Evolutionary conservation across 1,140 invertebrate species (phyloP), one percentile per base, ranked within the genome.

Genomic region (Aphelenchoides fujianensis): DNA sequence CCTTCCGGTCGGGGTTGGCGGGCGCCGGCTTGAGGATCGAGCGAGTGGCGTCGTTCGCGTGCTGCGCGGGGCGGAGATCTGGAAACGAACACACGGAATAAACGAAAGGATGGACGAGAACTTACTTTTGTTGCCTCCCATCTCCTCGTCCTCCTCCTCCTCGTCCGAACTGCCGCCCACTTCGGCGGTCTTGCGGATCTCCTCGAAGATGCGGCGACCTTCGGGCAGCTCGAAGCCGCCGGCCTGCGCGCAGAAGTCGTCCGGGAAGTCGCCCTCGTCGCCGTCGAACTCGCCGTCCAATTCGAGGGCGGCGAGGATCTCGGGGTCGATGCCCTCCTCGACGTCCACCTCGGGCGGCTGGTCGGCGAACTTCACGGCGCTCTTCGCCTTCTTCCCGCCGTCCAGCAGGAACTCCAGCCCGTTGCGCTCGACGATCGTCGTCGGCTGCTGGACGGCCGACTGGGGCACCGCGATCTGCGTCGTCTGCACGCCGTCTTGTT

Each of bases 211-310:
- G 36, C 48, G 37, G n/a, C 62, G 28, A 19, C 54, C 54, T 16
- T 36, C 32, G 19, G 36, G 23, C n/a, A 78, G 34, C 31, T 74
- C 77, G 61, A 79, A 70, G 35, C 72, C 88, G 91, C 57, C 90
- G 27, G 91, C 91, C 66, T 92, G 81, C 79, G 90, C 85, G 19
- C 96, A 89, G 84, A 97, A 96, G 87, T 96, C 90, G 86, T 95
- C 94, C 78, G 96, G 94, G 0, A 97, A 84, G 69, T 90, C 75
- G 87, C 94, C 93, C 87, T 94, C 92, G 0, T 92, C 89, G 84
- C n/a, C n/a, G n/a, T 94, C 89, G 86, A 92, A 93, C 86, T 95
- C 93, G 74, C 94, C 93, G 85, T 96, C 94, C 84, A 97, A 87
- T 5, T 19, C 52, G n/a, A 75, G 35, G 19, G 55, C 93, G 55